Conservation (phyloP, 2,797 vertebrate genomes). For the Danio kyathit region DNA sequence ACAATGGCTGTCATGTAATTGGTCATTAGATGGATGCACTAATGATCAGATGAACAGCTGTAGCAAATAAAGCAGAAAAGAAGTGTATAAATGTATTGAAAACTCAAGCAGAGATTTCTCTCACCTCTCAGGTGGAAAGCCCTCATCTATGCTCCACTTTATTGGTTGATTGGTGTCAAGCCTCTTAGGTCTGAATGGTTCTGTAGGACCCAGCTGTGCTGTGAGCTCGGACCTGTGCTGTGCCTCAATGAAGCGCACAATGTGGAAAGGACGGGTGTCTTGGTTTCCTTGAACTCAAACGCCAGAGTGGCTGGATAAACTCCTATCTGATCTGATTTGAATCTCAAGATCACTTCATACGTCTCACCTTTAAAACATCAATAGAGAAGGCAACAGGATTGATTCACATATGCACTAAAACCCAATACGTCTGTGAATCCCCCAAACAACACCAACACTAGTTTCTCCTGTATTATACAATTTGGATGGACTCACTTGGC, state of each 20-base stretch:
- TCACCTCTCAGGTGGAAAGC: conserved; percentile 67
- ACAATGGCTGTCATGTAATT: too few species aligned
- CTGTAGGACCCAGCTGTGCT: conserved; percentile 75
- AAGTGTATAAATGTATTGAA: too few species aligned
- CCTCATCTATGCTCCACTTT: conserved; percentile 72
- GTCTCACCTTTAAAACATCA: conserved; percentile 69
- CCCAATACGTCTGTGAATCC: neutral
- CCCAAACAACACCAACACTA: neutral
- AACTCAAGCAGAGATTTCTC: neutral
- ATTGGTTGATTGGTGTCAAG: conserved; percentile 51
- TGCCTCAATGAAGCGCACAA: conserved; percentile 83
- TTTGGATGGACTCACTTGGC: conserved; percentile 48
- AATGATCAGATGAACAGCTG: too few species aligned
- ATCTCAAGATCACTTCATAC: conserved; percentile 78
- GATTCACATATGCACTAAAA: neutral
- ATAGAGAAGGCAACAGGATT: neutral
- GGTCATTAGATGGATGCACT: too few species aligned
- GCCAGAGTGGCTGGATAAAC: conserved; percentile 78
- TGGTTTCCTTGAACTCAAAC: conserved; percentile 82
- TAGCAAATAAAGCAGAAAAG: too few species aligned
- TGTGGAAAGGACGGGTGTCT: conserved; percentile 75
- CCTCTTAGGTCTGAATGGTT: conserved; percentile 62
- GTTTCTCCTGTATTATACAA: conserved; percentile 68
- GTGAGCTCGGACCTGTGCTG: conserved; percentile 75
- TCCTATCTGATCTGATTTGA: conserved; percentile 76